Evolutionary conservation across 1,140 invertebrate species (phyloP), one percentile per base, ranked within the genome.

Genomic region (Drosophila miranda): DNA sequence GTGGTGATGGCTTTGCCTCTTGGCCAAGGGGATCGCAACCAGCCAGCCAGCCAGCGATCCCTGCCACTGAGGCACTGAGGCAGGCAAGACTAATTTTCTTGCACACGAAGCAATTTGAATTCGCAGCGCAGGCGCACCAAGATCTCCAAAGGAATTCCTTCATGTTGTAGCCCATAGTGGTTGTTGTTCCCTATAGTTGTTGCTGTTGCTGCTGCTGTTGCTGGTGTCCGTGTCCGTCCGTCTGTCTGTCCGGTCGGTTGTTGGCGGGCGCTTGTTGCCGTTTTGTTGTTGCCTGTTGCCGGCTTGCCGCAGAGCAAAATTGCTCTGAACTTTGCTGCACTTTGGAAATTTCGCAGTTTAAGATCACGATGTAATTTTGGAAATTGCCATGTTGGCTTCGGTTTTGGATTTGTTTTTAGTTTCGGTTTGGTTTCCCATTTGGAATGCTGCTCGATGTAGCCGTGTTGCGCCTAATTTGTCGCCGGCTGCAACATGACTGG

Each of bases 351-450:
- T 89, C 87, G 80, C 80, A 82, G 80, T 89, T 75, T 87, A 72
- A 76, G 84, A 90, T 90, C 88, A 90, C 88, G 88, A 90, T 90
- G 88, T 90, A 90, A 90, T 90, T 90, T 90, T 77, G 56, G 80
- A 90, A 89, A 90, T 89, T 90, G 84, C 83, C 83, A 82, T 88
- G 82, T 87, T 87, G 78, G 46, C 51, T 67, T 50, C 50, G 52
- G 74, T 44, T 64, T 42, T 44, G 63, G 42, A 53, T 64, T 72
- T 54, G 61, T 38, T n/a, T 53, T 75, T 59, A 30, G 8, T 9
- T 34, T 38, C 1, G 34, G 60, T 45, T 21, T 49, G 28, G 60
- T 45, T 21, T 52, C 55, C 34, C 34, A 38, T 38, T 38, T 38
- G 34, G 34, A 34, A 8, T 45, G 44, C 21, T 63, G 58, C 38